phyloP scores from a whole-genome alignment of 1,140 invertebrate genomes.

The Drosophila bocqueti region DNA sequence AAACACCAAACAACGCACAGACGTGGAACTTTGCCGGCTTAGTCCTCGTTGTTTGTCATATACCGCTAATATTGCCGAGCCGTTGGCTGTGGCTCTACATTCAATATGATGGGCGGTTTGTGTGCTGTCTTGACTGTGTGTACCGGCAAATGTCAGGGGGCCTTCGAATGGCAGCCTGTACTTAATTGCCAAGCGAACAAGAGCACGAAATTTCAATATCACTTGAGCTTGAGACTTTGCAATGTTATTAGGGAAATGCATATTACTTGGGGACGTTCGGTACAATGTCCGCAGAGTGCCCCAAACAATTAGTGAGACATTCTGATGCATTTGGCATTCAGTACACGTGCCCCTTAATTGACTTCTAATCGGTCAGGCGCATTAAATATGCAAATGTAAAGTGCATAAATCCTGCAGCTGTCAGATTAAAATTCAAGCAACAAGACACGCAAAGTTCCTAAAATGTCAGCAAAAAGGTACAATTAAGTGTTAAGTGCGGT shows the following conservation, averaged over 20 bases:
- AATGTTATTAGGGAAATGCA: conserved; percentile 59
- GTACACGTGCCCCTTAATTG: conserved; percentile 41
- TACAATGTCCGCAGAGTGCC: conserved; percentile 1
- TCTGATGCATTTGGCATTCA: conserved; percentile 16
- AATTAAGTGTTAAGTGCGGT: not conserved
- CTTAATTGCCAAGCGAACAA: conserved; percentile 72
- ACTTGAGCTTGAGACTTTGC: conserved; percentile 42
- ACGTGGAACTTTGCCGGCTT: conserved; percentile 53
- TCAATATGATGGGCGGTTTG: conserved; percentile 27
- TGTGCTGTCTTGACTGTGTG: conserved; percentile 1
- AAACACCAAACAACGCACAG: conserved; percentile 31
- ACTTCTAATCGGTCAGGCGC: conserved; percentile 27
- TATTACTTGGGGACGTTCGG: conserved; percentile 35
- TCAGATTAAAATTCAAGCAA: conserved; percentile 6
- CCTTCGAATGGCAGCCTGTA: conserved; percentile 58
- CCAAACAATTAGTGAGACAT: conserved; percentile 28
- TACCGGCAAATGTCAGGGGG: conserved; percentile 58
- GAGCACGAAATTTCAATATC: conserved; percentile 65
- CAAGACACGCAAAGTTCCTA: too few species aligned
- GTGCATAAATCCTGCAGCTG: conserved; percentile 15
- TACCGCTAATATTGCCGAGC: conserved; percentile 73
- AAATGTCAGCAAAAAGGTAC: not conserved
- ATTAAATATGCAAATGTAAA: conserved; percentile 42
- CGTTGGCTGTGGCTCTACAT: conserved; percentile 55
- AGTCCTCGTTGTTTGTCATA: conserved; percentile 67